These are phyloP conservation scores for Rhizomys pruinosus DNA, from an alignment of 2,113 vertebrate species.

Conservation along the genomic window DNA sequence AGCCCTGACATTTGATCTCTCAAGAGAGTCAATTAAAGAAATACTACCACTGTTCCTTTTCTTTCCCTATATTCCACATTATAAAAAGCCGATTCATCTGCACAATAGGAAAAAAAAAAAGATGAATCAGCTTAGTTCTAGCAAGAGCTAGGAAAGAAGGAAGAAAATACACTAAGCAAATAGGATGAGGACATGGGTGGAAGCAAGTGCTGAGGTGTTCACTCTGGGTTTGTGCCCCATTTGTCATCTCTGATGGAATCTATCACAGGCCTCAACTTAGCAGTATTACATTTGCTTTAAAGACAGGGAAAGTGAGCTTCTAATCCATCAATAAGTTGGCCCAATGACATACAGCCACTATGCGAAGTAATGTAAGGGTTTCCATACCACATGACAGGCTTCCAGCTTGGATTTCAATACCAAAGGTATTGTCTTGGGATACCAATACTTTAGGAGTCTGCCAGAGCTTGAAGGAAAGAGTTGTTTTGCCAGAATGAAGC, in stretches of 20 bases:
- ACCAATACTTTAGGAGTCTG: neutral
- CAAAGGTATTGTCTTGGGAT: neutral
- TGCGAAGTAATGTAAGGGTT: neutral
- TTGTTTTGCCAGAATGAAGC: neutral
- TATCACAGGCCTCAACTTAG: accelerated
- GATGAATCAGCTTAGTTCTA: neutral
- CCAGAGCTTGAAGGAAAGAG: neutral
- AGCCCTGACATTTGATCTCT: neutral
- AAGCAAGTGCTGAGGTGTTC: neutral
- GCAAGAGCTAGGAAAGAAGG: neutral
- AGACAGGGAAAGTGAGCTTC: neutral
- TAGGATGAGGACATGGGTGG: neutral
- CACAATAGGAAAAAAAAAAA: slow-evolving; percentile 12
- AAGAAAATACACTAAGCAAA: neutral
- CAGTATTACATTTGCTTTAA: neutral
- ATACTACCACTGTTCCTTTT: neutral
- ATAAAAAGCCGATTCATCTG: neutral
- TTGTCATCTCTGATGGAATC: neutral
- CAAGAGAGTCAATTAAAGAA: slow-evolving; percentile 41
- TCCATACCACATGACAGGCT: neutral
- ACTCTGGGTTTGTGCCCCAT: neutral
- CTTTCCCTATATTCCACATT: neutral
- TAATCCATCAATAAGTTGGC: neutral
- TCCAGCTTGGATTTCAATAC: neutral
- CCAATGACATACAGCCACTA: neutral